Percentiles rank a stretch among this genome's conserved stretches.
These are phyloP conservation scores for Caenorhabditis latens DNA, from an alignment of 1,140 invertebrate genomes.

Conservation along the genomic window DNA sequence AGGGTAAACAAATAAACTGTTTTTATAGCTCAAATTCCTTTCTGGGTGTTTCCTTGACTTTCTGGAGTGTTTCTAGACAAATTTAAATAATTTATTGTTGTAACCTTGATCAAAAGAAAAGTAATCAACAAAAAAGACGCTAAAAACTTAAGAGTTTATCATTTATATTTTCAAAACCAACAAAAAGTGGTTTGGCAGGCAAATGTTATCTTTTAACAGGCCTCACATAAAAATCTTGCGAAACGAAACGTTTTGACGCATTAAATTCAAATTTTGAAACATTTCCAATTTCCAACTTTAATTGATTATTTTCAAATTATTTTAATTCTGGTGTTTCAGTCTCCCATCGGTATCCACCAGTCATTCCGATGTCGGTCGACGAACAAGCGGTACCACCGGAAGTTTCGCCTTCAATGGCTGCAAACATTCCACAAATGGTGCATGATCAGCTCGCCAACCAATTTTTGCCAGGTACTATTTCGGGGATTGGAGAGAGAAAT, in stretches of 20 bases:
- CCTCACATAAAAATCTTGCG: conserved; percentile 33
- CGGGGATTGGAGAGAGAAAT: not conserved
- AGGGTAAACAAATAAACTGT: not conserved
- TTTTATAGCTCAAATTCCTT: not conserved
- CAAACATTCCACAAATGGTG: conserved; percentile 33
- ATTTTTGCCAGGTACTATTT: conserved; percentile 51
- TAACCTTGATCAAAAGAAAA: no score
- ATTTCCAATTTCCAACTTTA: not conserved
- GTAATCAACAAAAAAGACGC: not conserved
- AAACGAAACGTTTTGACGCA: not conserved
- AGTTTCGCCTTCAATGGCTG: conserved; percentile 43
- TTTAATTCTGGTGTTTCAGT: not conserved
- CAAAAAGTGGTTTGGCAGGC: conserved; percentile 10
- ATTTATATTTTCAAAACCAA: conserved; percentile 13
- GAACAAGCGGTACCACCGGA: conserved; percentile 49
- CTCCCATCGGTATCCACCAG: conserved; percentile 31
- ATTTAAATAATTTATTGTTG: no score
- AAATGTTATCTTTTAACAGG: not conserved
- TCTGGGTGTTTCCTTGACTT: not conserved
- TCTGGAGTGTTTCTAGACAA: not conserved
- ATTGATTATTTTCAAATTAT: not conserved
- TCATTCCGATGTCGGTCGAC: conserved; percentile 44
- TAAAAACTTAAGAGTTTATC: not conserved
- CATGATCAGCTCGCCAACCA: conserved; percentile 34
- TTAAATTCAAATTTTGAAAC: not conserved